phyloP scores from a whole-genome alignment of 2,113 vertebrate species.

The Alectura lathami region DNA sequence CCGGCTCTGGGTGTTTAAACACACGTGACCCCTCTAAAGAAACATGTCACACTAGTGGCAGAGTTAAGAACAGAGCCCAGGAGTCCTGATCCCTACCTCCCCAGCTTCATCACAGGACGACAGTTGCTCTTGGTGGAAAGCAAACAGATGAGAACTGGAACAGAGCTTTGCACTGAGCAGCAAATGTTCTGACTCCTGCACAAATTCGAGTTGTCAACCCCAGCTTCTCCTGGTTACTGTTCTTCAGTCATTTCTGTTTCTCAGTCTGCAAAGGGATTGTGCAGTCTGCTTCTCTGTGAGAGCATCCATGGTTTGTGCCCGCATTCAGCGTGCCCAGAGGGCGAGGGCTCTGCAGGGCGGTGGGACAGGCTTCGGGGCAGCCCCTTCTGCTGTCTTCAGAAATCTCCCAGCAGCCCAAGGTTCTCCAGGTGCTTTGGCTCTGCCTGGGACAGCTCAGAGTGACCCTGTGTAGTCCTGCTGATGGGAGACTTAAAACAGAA shows the following conservation, averaged over 20 bases:
- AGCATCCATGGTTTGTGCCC: not conserved
- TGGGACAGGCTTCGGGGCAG: not conserved
- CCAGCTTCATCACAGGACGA: not conserved
- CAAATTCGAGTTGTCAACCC: not conserved
- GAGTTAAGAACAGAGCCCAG: not conserved
- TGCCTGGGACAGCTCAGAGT: not conserved
- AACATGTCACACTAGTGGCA: not conserved
- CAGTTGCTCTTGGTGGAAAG: not conserved
- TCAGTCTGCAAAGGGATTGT: not conserved
- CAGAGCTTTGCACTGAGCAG: not conserved
- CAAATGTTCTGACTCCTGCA: not conserved
- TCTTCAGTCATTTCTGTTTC: not conserved
- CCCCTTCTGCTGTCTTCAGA: not conserved
- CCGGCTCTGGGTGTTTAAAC: not conserved
- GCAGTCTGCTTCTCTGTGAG: not conserved
- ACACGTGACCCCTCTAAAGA: not conserved
- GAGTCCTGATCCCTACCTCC: not conserved
- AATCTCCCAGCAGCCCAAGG: not conserved
- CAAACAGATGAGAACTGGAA: not conserved
- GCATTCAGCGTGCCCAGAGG: fast-evolving
- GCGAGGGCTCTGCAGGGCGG: too few species aligned
- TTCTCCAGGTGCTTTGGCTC: not conserved
- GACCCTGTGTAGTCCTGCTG: not conserved
- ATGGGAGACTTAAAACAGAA: fast-evolving
- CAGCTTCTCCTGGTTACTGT: not conserved